Percentiles rank a stretch among this genome's conserved stretches.
Conservation (phyloP, 2,113 vertebrate genomes). For the Scortum barcoo region DNA sequence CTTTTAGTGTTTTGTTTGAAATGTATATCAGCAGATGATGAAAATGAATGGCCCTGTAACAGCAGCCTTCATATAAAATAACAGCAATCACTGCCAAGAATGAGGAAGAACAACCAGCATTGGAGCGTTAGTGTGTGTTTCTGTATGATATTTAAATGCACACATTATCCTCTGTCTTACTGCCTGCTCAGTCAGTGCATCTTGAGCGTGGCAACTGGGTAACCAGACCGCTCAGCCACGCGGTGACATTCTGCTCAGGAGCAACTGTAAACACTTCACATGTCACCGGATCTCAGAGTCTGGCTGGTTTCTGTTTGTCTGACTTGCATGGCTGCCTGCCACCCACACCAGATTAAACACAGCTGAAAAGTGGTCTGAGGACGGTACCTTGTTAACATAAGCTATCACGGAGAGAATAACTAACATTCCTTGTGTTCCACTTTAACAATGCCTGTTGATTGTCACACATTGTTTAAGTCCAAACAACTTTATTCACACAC, state of each 20-base stretch:
- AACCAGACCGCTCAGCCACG: not conserved
- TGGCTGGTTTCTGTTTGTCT: not conserved
- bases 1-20: not conserved
- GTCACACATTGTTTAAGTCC: too few relatives aligned
- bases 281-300: not conserved
- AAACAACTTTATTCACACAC: too few relatives aligned
- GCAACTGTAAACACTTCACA: conserved; percentile 19
- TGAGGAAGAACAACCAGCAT: not conserved
- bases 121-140: not conserved
- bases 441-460: too few relatives aligned
- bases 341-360: conserved; percentile 8
- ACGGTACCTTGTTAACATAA: not conserved
- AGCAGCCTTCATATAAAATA: not conserved
- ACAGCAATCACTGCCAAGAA: not conserved
- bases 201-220: not conserved
- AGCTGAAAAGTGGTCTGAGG: not conserved
- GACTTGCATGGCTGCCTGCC: not conserved
- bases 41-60: not conserved
- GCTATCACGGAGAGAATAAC: too few relatives aligned
- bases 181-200: not conserved
- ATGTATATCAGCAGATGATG: not conserved
- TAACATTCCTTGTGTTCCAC: too few relatives aligned
- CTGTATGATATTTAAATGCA: not conserved
- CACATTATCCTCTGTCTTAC: not conserved
- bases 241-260: conserved; percentile 11